Evolutionary conservation across 2,113 vertebrate genomes (phyloP), one percentile per base, ranked within the genome.

Genomic region (Lepidothrix coronata): DNA sequence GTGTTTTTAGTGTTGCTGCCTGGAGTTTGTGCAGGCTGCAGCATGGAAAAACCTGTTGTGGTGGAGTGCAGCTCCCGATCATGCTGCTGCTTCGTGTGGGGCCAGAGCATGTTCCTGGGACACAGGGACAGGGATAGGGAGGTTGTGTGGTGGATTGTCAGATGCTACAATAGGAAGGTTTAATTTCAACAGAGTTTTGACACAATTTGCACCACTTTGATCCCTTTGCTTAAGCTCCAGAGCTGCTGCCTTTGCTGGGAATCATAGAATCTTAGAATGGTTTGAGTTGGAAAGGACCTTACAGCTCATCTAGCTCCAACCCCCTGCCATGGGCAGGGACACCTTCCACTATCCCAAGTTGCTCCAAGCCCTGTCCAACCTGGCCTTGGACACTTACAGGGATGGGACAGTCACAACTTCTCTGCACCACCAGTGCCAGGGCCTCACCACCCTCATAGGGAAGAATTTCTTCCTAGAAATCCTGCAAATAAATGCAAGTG

Each of bases 71-170:
- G n/a, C 28, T 73, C 63, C 55, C 87, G 46, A 5, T 9, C 59
- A 15, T 0, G 0, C 33, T 48, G 68, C 44, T 0, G 3, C 63
- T 74, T 39, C 1, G 0, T 1, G 19, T 43, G 65, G 31, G 51
- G 31, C 46, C 71, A 28, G 30, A 73, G 13, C 3, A 0, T 35
- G 5, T 54, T 86, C 41, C 51, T 1, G 2, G n/a, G 27, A 13
- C 0, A 0, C 3, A 43, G 39, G 54, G 31, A 12, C 49, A 48
- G 30, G 39, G 13, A 1, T 15, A 11, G 51, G 33, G 46, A 57
- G 18, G 23, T 17, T 25, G 8, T 35, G 3, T 37, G 46, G 17
- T 54, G 74, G 25, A 30, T 55, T 48, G 16, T 43, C 25, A 43
- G 3, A 2, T 43, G 28, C 70, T 63, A 8, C 48, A 43, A 4